A percentile compares a stretch with the other conserved stretches of the same genome.
These are phyloP conservation scores for Perognathus longimembris DNA, from an alignment of 2,113 vertebrate species.

Conservation along the genomic window DNA sequence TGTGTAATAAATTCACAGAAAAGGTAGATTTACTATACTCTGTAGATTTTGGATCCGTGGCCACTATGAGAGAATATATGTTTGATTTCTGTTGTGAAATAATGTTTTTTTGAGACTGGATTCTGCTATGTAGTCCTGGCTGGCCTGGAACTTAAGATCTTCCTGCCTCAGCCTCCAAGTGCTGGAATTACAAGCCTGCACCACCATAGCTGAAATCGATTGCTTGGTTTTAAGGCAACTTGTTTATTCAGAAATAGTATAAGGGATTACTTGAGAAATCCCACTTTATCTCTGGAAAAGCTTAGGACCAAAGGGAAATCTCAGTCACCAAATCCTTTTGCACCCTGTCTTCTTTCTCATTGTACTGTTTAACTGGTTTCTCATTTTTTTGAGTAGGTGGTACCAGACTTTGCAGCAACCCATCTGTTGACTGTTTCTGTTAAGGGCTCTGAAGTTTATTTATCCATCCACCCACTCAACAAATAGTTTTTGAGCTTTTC, in stretches of 20 bases:
- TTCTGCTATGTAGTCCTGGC: too few relatives aligned
- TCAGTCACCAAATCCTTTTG: not conserved
- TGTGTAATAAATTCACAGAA: too few relatives aligned
- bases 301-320: not conserved
- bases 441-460: not conserved
- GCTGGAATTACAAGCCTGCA: too few relatives aligned
- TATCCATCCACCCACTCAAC: not conserved
- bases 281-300: not conserved
- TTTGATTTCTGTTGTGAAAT: not conserved
- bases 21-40: too few relatives aligned
- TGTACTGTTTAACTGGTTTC: not conserved
- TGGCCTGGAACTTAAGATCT: not conserved
- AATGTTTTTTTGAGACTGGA: not conserved
- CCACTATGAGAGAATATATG: not conserved
- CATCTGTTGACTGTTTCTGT: not conserved
- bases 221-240: not conserved
- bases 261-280: slow-evolving; percentile 24
- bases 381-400: not conserved
- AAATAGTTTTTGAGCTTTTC: not conserved
- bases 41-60: slow-evolving; percentile 2
- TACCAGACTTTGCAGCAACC: not conserved
- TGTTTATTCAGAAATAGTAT: not conserved
- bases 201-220: not conserved
- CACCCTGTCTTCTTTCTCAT: not conserved
- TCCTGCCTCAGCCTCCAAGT: not conserved